Evolutionary conservation across 2,888 invertebrate genomes (phyloP), one percentile per base, ranked within the genome.

Genomic region (Agrotis exclamationis): DNA sequence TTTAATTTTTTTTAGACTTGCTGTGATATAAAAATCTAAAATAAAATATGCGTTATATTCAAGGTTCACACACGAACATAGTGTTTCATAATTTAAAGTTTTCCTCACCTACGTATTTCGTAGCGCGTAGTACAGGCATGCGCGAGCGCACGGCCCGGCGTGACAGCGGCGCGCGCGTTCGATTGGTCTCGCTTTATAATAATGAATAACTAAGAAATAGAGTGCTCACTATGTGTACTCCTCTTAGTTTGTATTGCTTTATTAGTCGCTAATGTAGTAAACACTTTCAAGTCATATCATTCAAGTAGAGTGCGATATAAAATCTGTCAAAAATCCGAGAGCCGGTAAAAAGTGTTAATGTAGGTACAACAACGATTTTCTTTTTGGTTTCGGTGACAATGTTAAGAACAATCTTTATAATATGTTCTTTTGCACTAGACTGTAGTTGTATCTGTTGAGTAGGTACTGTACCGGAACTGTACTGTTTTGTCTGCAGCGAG

Each of bases 141-240:
- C 66, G 62, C 69, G 28, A 57, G 74, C 72, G 33, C 71, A 80
- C 74, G 73, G 74, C 74, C 59, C 60, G 39, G 60, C 63, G 58
- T 74, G 85, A 77, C 83, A 79, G 71, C 74, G 45, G 80, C 85
- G 86, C 88, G 87, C 85, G 85, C 87, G 82, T 84, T 75, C 86
- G 86, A 89, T 91, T 90, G 87, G 90, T 88, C 87, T 90, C 90
- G 86, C 91, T 84, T 79, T 82, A 84, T 84, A 85, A 16, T 18
- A 64, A 5, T 16, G 71, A 79, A 28, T 59, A 65, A 13, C 11
- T 44, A 65, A 14, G 11, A 33, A 56, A 51, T 70, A 63, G 44
- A 70, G 50, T 47, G 60, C 3, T 28, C 0, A 16, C 44, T 7
- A 0, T 14, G 22, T 13, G n/a, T 5, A 11, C 6, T 13, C 3